phyloP scores from a whole-genome alignment of 2,113 vertebrate species.

The Tonatia bakeri region DNA sequence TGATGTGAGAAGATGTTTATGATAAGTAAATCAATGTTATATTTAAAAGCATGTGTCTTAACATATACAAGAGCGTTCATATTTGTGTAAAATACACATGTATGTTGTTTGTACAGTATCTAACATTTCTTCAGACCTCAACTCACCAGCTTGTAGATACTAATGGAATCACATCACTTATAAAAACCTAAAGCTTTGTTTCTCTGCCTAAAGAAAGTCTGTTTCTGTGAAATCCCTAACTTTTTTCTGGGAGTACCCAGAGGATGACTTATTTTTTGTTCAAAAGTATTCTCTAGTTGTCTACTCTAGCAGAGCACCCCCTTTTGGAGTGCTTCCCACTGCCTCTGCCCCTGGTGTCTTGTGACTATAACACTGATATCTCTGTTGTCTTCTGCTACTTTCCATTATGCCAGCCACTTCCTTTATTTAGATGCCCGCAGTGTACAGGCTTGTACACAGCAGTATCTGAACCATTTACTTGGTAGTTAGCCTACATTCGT shows the following conservation, averaged over 20 bases:
- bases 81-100: background rate
- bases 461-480: background rate
- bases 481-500: background rate
- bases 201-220: background rate
- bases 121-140: slow-evolving; percentile 3
- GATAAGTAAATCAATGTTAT: background rate
- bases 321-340: background rate
- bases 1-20: background rate
- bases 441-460: background rate
- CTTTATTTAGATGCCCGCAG: background rate
- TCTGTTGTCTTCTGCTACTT: background rate
- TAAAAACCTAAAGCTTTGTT: slow-evolving; percentile 7
- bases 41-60: background rate
- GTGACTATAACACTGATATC: background rate
- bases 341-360: background rate
- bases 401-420: background rate
- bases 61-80: background rate
- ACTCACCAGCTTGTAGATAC: background rate
- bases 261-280: background rate
- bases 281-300: background rate
- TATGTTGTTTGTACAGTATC: background rate
- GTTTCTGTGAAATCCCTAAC: background rate
- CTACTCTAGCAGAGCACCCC: background rate
- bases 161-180: background rate
- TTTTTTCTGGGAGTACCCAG: background rate